Evolutionary conservation across 1,140 invertebrate genomes (phyloP).

Genomic region (Microplitis demolitor): DNA sequence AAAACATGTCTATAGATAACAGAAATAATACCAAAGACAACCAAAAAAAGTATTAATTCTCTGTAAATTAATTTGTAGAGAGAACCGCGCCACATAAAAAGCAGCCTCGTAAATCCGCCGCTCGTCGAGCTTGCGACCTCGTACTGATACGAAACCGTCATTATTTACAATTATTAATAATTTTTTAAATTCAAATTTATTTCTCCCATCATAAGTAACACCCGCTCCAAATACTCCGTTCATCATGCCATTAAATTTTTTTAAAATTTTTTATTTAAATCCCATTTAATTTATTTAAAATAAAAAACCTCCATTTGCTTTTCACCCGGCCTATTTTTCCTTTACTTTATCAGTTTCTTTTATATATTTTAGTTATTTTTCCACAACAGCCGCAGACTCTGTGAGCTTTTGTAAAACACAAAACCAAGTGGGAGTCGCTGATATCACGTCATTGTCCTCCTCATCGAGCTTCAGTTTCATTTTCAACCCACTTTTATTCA

Average conservation of each 20-base stretch:
- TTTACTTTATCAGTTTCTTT: no score
- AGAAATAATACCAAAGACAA: constrained; percentile 66
- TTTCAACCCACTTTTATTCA: constrained; percentile 10
- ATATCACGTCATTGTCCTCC: constrained; percentile 14
- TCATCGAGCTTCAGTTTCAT: background rate
- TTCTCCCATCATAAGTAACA: background rate
- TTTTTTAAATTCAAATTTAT: constrained; percentile 5
- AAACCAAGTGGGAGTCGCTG: background rate
- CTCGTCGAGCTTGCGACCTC: constrained; percentile 75
- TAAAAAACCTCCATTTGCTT: no score
- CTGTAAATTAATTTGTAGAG: constrained; percentile 78
- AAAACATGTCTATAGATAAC: constrained; percentile 70
- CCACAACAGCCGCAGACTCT: background rate
- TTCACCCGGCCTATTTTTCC: no score
- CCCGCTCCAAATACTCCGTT: background rate
- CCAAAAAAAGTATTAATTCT: constrained; percentile 70
- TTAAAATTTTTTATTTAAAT: no score
- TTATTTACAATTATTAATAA: constrained; percentile 44
- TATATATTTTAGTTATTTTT: background rate
- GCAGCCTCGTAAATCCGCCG: constrained; percentile 71
- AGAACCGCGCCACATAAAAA: constrained; percentile 78
- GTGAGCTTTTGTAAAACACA: constrained; percentile 9
- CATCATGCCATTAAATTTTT: no score
- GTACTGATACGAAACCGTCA: constrained; percentile 80
- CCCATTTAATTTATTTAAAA: no score